Evolutionary conservation across 2,797 vertebrate genomes (phyloP).

Genomic region (Parotocinclus haroldoi): DNA sequence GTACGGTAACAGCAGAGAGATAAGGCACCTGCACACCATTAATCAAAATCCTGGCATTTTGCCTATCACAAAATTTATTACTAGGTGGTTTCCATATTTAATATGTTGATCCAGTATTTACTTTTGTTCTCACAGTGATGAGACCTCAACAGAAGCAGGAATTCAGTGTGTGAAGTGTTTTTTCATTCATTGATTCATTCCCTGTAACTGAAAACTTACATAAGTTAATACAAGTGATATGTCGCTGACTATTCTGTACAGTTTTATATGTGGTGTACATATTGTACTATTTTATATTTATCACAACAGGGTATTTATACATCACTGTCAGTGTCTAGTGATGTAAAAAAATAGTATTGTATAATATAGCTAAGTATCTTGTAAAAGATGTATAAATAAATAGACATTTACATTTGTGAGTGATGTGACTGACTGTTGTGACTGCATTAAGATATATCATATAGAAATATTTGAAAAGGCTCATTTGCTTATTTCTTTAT

Average conservation of each 20-base stretch:
- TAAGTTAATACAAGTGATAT: background rate
- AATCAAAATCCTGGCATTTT: conserved; percentile 47
- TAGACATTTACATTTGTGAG: background rate
- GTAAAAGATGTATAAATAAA: conserved; percentile 67
- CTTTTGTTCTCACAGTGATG: conserved; percentile 52
- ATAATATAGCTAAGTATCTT: conserved; percentile 9
- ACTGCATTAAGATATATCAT: background rate
- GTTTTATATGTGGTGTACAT: conserved; percentile 73
- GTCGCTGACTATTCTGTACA: conserved; percentile 57
- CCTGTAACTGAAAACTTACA: background rate
- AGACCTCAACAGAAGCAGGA: conserved; percentile 9
- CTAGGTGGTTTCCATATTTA: conserved; percentile 48
- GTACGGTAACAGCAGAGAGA: conserved; percentile 45
- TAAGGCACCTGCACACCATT: conserved; percentile 20
- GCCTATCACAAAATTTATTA: conserved; percentile 54
- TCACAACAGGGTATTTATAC: conserved; percentile 49
- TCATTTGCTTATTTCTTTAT: too few relatives aligned
- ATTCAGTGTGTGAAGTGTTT: conserved; percentile 20
- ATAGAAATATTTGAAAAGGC: too few relatives aligned
- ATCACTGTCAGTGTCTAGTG: conserved; percentile 17
- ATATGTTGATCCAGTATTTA: conserved; percentile 53
- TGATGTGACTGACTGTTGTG: conserved; percentile 4
- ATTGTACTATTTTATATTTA: conserved; percentile 63
- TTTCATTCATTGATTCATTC: conserved; percentile 48
- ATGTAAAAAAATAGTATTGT: background rate